Base-by-base conservation (phyloP, 2,888 invertebrate species). In the Euzophera pinguis region DNA sequence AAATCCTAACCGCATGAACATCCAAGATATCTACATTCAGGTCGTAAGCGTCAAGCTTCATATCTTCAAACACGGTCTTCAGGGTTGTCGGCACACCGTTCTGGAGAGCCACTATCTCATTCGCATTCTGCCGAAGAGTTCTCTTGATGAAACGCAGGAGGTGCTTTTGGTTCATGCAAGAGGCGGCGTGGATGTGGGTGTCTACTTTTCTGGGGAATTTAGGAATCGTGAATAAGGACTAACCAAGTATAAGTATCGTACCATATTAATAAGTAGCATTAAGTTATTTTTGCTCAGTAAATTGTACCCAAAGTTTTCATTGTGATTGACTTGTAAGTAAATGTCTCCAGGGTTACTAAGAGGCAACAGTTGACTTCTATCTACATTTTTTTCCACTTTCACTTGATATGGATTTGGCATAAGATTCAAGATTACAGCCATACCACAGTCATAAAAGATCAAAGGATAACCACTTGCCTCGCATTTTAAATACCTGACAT, bases 151-250 rank as follows among this genome's bases (percentile, higher is more conserved):
- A 99, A 13, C 99, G 94, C 58, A 99, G 90, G 69, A 99, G 86
- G 78, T 99, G 99, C 82, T 99, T 99, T 85, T 99, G 99, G 87
- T 99, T 99, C 99, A 99, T 99, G 80, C 97, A 97, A 0, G 98
- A 98, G 0, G 99, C 97, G 0, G 98, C 99, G 84, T 99, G 99
- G 69, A 99, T 98, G 88, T 99, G 99, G 52, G 98, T 99, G 81
- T 99, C 99, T 58, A 99, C 99, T 93, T 98, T 93, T 57, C 92
- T 91, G 63, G 2, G 1, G 14, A 16, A 41, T 6, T 9, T 12
- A 6, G 13, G 17, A 39, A 35, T 22, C 5, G 5, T 22, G 22
- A 22, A 22, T 22, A 5, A 22, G 2, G 3, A 22, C 22, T 22
- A 5, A 22, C 2, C 22, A n/a, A n/a, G n/a, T n/a, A n/a, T n/a